A percentile compares a stretch with the other conserved stretches of the same genome.
These are phyloP conservation scores for Gymnothorax javanicus DNA, from an alignment of 2,797 vertebrate species.

Conservation along the genomic window DNA sequence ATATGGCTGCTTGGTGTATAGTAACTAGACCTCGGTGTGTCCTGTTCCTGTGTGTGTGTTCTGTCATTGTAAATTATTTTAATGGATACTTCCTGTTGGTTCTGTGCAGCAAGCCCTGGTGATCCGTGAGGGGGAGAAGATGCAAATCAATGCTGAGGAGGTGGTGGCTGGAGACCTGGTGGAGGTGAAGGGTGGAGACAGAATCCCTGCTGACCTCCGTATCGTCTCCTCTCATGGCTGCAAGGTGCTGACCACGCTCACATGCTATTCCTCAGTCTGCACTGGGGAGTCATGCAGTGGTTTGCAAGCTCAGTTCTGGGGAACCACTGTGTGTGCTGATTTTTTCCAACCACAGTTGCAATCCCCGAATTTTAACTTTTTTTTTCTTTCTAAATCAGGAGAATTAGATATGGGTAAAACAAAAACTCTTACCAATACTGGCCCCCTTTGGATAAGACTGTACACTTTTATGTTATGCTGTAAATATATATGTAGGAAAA, in stretches of 20 bases:
- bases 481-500: not conserved
- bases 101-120: constrained; percentile 85
- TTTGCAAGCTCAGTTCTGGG: too few relatives aligned
- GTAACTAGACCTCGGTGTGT: not conserved
- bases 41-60: not conserved
- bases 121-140: constrained; percentile 91
- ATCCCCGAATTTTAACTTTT: too few relatives aligned
- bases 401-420: too few relatives aligned
- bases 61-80: not conserved
- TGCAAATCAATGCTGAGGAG: constrained; percentile 90
- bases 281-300: not conserved
- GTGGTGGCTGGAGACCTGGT: constrained; percentile 89
- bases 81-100: not conserved
- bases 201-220: constrained; percentile 87
- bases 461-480: not conserved
- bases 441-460: too few relatives aligned
- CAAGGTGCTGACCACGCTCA: constrained; percentile 73
- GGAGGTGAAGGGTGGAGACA: constrained; percentile 90
- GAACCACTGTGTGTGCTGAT: too few relatives aligned
- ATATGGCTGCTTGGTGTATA: too few relatives aligned
- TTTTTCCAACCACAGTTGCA: too few relatives aligned
- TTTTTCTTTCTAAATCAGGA: too few relatives aligned
- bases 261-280: not conserved
- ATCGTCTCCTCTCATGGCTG: constrained; percentile 89
- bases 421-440: too few relatives aligned